A percentile compares a stretch with the other conserved stretches of the same genome.
Evolutionary conservation across 2,113 vertebrate species (phyloP).

Genomic region (Paraplagusia blochii): DNA sequence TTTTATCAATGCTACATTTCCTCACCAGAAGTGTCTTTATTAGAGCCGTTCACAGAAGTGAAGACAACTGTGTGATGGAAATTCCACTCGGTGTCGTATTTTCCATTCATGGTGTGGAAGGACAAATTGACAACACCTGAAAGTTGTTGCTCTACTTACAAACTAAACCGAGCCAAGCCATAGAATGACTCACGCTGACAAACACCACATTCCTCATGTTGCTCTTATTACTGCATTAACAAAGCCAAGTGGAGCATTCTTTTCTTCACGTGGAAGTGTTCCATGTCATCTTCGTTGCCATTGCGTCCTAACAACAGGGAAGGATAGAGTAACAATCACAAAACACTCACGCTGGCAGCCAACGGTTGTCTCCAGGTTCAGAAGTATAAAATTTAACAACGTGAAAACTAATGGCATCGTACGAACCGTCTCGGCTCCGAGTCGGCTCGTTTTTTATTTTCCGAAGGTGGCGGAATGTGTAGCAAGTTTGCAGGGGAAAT

Average conservation of each 20-base stretch:
- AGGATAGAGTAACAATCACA: too few relatives aligned
- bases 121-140: constrained; percentile 11
- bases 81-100: background rate
- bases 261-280: background rate
- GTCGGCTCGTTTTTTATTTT: background rate
- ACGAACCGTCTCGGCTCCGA: background rate
- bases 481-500: background rate
- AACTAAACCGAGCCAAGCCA: constrained; percentile 19
- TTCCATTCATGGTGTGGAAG: constrained; percentile 1
- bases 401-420: background rate
- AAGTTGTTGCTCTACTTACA: background rate
- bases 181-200: constrained; percentile 8
- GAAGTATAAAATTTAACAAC: background rate
- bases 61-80: background rate
- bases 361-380: too few relatives aligned
- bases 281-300: background rate
- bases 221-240: background rate
- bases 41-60: background rate
- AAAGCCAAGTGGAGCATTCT: background rate
- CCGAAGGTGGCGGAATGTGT: background rate
- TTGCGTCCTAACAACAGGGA: background rate
- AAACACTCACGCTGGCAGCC: too few relatives aligned
- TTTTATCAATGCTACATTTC: background rate
- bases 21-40: too few relatives aligned
- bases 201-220: constrained; percentile 10